Conservation (phyloP, 1,140 invertebrate genomes). For the Leptoteleia sp. region DNA sequence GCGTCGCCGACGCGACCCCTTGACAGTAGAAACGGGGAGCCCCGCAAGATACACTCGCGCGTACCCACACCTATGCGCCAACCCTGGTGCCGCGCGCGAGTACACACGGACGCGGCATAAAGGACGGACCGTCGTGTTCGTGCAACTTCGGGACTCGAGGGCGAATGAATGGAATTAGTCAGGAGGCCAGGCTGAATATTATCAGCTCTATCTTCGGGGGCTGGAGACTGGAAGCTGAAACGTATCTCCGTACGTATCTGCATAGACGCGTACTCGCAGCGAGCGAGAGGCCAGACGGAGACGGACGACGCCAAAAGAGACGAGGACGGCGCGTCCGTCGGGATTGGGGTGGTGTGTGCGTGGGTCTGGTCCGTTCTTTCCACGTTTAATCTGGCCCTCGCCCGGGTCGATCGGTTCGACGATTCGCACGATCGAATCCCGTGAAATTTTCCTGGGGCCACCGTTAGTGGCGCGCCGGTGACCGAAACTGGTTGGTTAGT, state of each 20-base stretch:
- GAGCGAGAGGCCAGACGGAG: slow-evolving; percentile 40
- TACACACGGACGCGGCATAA: slow-evolving; percentile 34
- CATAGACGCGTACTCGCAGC: slow-evolving; percentile 73
- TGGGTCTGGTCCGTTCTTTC: slow-evolving; percentile 24
- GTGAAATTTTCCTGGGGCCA: too few relatives aligned
- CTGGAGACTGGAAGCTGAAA: slow-evolving; percentile 77
- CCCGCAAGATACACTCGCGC: slow-evolving; percentile 19
- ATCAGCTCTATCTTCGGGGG: slow-evolving; percentile 80
- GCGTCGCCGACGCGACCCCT: slow-evolving; percentile 60
- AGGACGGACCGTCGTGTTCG: slow-evolving; percentile 60
- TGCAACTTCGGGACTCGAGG: slow-evolving; percentile 66
- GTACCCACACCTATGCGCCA: neutral
- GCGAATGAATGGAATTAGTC: slow-evolving; percentile 82
- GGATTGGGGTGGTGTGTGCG: slow-evolving; percentile 6
- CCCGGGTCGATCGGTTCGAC: too few relatives aligned
- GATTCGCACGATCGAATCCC: too few relatives aligned
- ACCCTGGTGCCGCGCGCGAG: too few relatives aligned
- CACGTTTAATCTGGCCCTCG: slow-evolving; percentile 43
- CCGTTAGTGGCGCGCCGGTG: too few relatives aligned
- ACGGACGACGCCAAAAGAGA: slow-evolving; percentile 29
- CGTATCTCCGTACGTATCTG: slow-evolving; percentile 79
- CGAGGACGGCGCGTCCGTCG: too few relatives aligned
- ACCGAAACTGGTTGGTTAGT: too few relatives aligned
- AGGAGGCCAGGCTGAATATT: slow-evolving; percentile 81
- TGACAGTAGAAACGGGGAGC: slow-evolving; percentile 46